These are phyloP conservation scores for Pelodytes ibericus DNA, from an alignment of 2,797 vertebrate genomes.

Conservation along the genomic window DNA sequence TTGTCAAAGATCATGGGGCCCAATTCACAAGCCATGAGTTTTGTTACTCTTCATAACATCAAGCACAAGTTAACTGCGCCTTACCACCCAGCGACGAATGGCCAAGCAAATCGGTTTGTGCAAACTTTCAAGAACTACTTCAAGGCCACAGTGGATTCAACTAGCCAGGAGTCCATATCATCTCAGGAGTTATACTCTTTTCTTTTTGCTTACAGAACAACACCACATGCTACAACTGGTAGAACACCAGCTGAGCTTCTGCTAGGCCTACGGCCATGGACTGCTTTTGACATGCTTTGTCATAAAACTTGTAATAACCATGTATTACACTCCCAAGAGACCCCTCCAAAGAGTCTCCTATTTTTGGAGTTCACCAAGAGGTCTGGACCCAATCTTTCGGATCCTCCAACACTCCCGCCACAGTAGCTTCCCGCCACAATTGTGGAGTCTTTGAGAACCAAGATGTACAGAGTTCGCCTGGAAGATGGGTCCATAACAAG, in stretches of 20 bases:
- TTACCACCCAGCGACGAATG: neutral
- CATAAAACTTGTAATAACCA: neutral
- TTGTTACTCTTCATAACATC: neutral
- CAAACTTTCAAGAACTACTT: neutral
- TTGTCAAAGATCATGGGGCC: neutral
- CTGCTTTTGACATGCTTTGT: neutral
- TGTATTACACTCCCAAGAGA: neutral
- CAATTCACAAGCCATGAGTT: neutral
- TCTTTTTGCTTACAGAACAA: neutral
- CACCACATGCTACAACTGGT: conserved; percentile 8
- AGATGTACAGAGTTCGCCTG: conserved; percentile 10
- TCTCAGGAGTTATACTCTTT: neutral
- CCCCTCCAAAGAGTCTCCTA: neutral
- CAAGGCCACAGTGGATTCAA: conserved; percentile 7
- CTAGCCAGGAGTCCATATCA: neutral
- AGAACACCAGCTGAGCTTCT: neutral
- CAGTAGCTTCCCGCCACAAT: neutral
- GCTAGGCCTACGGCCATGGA: neutral
- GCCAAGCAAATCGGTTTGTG: neutral
- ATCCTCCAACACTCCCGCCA: neutral
- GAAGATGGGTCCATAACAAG: neutral
- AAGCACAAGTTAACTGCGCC: too few species aligned
- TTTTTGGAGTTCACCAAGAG: neutral
- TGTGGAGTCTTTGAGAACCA: conserved; percentile 8
- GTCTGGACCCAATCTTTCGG: conserved; percentile 1